Evolutionary conservation across 2,888 invertebrate genomes (phyloP).

Genomic region (Nebria brevicollis): DNA sequence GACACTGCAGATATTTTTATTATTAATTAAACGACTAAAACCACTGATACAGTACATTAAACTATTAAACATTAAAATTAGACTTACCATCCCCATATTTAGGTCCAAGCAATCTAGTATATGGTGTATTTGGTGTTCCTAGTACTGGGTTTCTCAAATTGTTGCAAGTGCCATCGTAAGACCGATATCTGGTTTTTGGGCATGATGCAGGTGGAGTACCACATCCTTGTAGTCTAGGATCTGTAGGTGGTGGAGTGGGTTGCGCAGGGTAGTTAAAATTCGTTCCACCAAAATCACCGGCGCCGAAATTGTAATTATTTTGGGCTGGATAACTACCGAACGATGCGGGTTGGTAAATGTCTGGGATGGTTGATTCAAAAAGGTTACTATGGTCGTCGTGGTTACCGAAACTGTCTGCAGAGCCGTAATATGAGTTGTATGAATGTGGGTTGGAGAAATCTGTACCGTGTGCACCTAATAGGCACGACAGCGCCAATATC

Average conservation of each 20-base stretch:
- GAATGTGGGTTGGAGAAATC: not conserved
- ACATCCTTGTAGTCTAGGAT: constrained; percentile 55
- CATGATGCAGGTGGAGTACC: constrained; percentile 66
- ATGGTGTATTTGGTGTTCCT: constrained; percentile 82
- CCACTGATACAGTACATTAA: too few species aligned
- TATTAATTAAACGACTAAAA: too few species aligned
- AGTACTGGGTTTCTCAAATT: constrained; percentile 84
- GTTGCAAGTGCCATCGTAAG: constrained; percentile 94
- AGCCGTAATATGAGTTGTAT: not conserved
- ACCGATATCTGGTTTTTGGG: constrained; percentile 73
- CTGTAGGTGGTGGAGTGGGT: not conserved
- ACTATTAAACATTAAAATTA: not conserved
- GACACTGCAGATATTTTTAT: too few species aligned
- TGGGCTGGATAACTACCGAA: not conserved
- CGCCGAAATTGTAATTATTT: not conserved
- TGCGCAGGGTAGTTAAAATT: not conserved
- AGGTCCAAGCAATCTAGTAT: constrained; percentile 71
- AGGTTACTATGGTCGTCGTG: not conserved
- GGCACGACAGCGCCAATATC: not conserved
- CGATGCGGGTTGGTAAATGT: not conserved
- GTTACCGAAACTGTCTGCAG: not conserved
- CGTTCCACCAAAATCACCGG: not conserved
- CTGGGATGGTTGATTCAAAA: not conserved
- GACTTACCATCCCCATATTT: constrained; percentile 76
- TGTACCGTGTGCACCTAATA: not conserved